Evolutionary conservation across 92 coral and sea anemone genomes (phyloP).

Genomic region (Epizoanthus ramosus): DNA sequence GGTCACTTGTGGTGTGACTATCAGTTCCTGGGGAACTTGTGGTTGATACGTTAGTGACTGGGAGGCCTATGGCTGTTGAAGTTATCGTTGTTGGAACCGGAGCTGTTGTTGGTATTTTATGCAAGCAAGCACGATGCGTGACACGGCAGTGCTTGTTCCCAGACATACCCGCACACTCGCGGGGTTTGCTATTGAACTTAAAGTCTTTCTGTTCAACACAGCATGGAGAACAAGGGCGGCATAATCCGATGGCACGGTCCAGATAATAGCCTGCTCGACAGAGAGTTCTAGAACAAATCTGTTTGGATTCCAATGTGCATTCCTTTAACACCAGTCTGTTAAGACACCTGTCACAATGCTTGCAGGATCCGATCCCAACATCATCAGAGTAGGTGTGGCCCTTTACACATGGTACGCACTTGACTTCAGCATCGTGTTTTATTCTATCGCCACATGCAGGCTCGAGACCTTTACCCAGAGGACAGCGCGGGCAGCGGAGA

Average conservation of each 20-base stretch:
- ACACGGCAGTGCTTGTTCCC: neutral
- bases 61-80: too few species aligned
- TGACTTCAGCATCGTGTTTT: neutral
- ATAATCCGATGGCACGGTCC: neutral
- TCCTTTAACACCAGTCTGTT: neutral
- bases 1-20: too few species aligned
- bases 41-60: too few species aligned
- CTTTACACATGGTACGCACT: neutral
- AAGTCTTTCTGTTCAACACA: conserved; percentile 11
- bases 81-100: neutral
- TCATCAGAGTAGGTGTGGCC: conserved; percentile 5
- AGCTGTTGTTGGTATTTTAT: neutral
- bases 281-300: neutral
- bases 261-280: conserved; percentile 6
- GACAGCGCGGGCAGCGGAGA: conserved; percentile 11
- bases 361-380: conserved; percentile 1
- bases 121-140: neutral
- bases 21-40: too few species aligned
- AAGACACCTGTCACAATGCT: conserved; percentile 15
- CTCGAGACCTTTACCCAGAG: conserved; percentile 11
- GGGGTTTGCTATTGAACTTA: conserved; percentile 5
- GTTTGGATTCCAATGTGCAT: neutral
- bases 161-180: conserved; percentile 1
- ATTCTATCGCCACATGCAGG: conserved; percentile 15
- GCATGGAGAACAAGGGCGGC: conserved; percentile 2